Conservation (phyloP, 2,888 invertebrate genomes). For the Anthrax anthrax region DNA sequence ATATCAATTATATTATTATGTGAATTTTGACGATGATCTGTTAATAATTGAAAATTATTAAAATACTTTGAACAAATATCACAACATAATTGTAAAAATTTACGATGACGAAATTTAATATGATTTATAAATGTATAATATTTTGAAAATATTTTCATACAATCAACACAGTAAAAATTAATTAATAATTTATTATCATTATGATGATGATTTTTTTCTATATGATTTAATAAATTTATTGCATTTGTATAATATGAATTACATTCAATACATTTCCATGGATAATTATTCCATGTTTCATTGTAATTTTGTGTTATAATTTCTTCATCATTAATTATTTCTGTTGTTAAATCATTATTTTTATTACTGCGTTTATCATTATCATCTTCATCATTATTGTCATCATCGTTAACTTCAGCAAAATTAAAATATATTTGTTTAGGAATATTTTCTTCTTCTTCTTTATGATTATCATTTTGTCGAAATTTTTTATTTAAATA, state of each 20-base stretch:
- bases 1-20: constrained; percentile 5
- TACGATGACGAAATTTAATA: constrained; percentile 18
- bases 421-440: too few relatives aligned
- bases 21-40: constrained; percentile 13
- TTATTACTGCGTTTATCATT: background rate
- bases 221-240: constrained; percentile 8
- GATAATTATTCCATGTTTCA: constrained; percentile 13
- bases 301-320: background rate
- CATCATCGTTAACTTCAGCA: background rate
- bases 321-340: background rate
- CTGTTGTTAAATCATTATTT: background rate
- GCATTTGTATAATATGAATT: background rate
- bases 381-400: background rate
- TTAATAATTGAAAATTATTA: constrained; percentile 10
- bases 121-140: constrained; percentile 22
- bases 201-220: background rate
- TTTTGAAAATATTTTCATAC: constrained; percentile 17
- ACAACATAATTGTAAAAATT: constrained; percentile 16
- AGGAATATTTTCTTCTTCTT: background rate
- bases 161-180: constrained; percentile 19
- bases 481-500: too few relatives aligned
- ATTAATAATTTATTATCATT: background rate
- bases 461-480: background rate
- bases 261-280: constrained; percentile 15
- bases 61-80: constrained; percentile 17